Evolutionary conservation across 2,797 vertebrate species (phyloP).

Genomic region (Rhabdophis nuchalis): DNA sequence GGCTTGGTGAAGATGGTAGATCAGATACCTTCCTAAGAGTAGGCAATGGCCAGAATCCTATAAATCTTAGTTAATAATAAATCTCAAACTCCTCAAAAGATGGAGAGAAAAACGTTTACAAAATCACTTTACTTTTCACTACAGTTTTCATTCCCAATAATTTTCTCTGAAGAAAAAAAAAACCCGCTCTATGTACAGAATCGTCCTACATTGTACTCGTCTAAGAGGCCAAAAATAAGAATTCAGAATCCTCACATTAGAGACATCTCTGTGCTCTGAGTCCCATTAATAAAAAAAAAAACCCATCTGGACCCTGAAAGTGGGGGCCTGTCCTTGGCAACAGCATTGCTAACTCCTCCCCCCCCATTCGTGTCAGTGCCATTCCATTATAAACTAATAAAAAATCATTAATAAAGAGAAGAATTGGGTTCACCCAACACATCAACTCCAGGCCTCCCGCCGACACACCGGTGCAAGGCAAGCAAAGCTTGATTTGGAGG

Average conservation of each 20-base stretch:
- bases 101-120: background rate
- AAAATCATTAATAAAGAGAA: too few relatives aligned
- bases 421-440: background rate
- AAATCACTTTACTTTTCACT: background rate
- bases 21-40: background rate
- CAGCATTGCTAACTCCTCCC: background rate
- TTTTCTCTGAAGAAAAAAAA: background rate
- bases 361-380: background rate
- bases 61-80: background rate
- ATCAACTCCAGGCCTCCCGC: background rate
- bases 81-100: background rate
- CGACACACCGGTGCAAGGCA: background rate
- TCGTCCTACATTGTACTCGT: background rate
- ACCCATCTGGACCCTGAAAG: background rate
- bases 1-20: background rate
- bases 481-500: background rate
- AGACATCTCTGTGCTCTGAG: background rate
- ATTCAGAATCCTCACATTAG: background rate
- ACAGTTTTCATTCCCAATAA: background rate
- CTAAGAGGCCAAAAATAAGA: background rate
- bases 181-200: background rate
- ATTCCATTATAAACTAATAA: background rate
- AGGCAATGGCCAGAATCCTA: background rate
- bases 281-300: background rate
- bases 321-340: background rate